phyloP scores from a whole-genome alignment of 1,140 invertebrate genomes.

The Euschistus heros region DNA sequence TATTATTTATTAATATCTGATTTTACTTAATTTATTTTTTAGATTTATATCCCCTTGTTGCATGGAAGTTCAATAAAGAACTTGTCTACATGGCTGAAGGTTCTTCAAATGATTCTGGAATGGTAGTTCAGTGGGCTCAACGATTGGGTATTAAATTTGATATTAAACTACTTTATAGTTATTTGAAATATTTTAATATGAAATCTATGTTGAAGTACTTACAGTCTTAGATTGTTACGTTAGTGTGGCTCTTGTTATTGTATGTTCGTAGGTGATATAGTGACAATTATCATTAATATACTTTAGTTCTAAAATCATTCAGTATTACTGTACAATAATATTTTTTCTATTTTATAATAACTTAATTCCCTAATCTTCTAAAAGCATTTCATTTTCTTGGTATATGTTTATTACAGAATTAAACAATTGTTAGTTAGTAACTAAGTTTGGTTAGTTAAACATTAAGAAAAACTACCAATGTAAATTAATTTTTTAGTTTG shows the following conservation, averaged over 20 bases:
- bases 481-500: too few relatives aligned
- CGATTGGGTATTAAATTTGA: constrained; percentile 48
- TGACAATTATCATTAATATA: too few relatives aligned
- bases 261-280: too few relatives aligned
- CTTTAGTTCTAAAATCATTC: too few relatives aligned
- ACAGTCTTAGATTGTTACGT: too few relatives aligned
- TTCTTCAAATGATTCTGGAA: constrained; percentile 73
- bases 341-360: neutral
- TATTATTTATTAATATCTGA: too few relatives aligned
- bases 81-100: constrained; percentile 73
- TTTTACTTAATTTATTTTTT: constrained; percentile 21
- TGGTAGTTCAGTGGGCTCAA: constrained; percentile 76
- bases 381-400: neutral
- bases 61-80: constrained; percentile 58
- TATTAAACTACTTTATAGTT: neutral
- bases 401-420: too few relatives aligned
- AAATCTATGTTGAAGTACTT: neutral
- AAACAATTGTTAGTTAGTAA: too few relatives aligned
- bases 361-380: neutral
- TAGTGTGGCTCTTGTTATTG: too few relatives aligned
- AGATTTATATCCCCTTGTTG: constrained; percentile 83
- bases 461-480: too few relatives aligned
- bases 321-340: too few relatives aligned
- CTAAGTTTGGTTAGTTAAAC: too few relatives aligned
- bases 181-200: neutral